Base-by-base conservation (phyloP, 37 sponge, comb jelly and placozoan species). In the Lycopodina hypogea region DNA sequence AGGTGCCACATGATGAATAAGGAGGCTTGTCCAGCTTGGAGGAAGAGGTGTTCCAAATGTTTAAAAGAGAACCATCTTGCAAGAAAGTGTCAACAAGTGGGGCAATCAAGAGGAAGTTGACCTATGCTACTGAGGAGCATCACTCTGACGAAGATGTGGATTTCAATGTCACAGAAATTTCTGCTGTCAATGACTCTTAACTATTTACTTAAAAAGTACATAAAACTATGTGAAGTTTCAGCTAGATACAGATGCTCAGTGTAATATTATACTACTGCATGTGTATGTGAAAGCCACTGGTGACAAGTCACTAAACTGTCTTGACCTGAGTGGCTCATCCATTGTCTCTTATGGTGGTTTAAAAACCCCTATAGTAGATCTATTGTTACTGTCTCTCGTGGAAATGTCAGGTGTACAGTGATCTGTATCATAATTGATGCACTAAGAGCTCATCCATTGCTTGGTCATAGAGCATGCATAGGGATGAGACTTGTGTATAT, bases 21-120 rank as follows among this genome's bases (percentile, higher is more conserved):
- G 9, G 48, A 45, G 48, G 23, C 55, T 9, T 87, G 88, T 62
- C 88, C 88, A 17, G 82, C 88, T 6, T 87, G 42, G 58, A 82
- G 88, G 11, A 81, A 81, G 65, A 71, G 26, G 3, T 87, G 88
- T 61, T 70, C 59, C 51, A 78, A 81, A 41, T 87, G 88, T 62
- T 77, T n/a, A n/a, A n/a, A 87, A 45, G 58, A 42, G 56, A 87
- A 87, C 52, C 88, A 87, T 56, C 81, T 81, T 87, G 83, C 77
- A 21, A 40, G 30, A 0, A 77, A 81, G 32, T 45, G 48, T 45
- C 4, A 82, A 57, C 50, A 75, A 9, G 60, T 42, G 22, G 17
- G 19, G 7, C 45, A 33, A 14, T 21, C 42, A 55, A 56, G 21
- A 23, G 1, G 8, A 52, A 42, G 75, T 23, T 65, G 40, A 22